Evolutionary conservation across 2,797 vertebrate species (phyloP), one percentile per base, ranked within the genome.

Genomic region (Sternarchorhynchus goeldii): DNA sequence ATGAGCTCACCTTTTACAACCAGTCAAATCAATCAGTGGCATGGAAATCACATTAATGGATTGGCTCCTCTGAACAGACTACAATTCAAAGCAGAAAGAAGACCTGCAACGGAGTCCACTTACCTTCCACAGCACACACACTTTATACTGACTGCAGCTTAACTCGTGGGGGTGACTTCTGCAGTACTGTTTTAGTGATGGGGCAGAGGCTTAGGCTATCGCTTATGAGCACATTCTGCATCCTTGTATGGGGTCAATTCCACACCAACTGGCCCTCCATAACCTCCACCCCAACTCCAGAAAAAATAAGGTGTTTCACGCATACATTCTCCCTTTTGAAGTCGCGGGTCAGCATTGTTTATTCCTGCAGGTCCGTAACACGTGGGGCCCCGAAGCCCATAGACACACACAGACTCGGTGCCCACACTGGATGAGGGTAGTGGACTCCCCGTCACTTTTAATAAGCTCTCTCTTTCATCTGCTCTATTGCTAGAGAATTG

Each of bases 401-500:
- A 76, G 66, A 80, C 72, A 73, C 68, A 69, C 45, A 81, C 73
- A 81, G 73, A 67, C 76, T 85, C 76, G 16, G 21, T 63, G 76
- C 73, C 73, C 65, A 70, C 69, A 62, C 62, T 78, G 77, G 71
- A 69, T 65, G 73, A 66, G 75, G 68, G 41, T 76, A 68, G 79
- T 63, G 70, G 87, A 84, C 77, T 83, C 82, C 39, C 6, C 73
- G 86, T 88, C 83, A 76, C 80, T 81, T 87, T 86, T 88, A 89
- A 91, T 89, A 90, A 88, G 76, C 89, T 86, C 83, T 65, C 58
- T 82, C 82, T 50, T 32, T 89, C 90, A 88, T 87, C 88, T 73
- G 76, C 87, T 86, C 86, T 82, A 76, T 76, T 85, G 85, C 67
- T 74, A 67, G 77, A 89, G 88, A 92, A 92, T 93, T 91, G 84